phyloP scores from a whole-genome alignment of 2,797 vertebrate species.

The Discoglossus pictus region DNA sequence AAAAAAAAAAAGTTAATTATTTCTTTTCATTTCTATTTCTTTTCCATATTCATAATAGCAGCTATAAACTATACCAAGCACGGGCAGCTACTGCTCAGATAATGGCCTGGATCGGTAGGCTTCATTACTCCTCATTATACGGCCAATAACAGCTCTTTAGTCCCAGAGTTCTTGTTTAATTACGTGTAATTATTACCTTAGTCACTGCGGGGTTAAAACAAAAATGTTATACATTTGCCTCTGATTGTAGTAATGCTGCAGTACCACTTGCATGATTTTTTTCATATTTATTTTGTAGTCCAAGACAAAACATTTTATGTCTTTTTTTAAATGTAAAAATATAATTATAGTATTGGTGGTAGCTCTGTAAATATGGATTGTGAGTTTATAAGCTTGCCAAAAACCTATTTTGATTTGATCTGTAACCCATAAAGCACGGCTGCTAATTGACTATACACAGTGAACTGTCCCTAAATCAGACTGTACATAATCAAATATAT shows the following conservation, averaged over 20 bases:
- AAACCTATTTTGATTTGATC: conserved; percentile 2
- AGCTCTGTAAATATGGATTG: background rate
- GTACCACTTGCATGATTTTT: background rate
- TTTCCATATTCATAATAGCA: conserved; percentile 47
- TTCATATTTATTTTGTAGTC: background rate
- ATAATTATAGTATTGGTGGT: background rate
- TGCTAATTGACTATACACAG: conserved; percentile 28
- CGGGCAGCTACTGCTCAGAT: conserved; percentile 46
- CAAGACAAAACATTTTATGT: background rate
- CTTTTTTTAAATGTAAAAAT: background rate
- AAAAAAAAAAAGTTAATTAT: conserved; percentile 20
- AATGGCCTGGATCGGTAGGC: conserved; percentile 48
- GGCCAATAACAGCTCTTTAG: conserved; percentile 49
- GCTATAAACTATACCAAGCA: conserved; percentile 49
- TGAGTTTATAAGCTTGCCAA: too few relatives aligned
- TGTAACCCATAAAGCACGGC: background rate
- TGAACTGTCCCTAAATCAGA: conserved; percentile 24
- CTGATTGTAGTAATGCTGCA: conserved; percentile 4
- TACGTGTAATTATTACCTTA: conserved; percentile 51
- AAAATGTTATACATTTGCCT: conserved; percentile 42
- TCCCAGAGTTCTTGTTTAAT: conserved; percentile 45
- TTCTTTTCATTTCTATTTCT: conserved; percentile 24
- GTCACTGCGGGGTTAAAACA: conserved; percentile 42
- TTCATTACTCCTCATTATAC: conserved; percentile 53
- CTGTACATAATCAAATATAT: conserved; percentile 10